Base-by-base conservation (phyloP, 2,797 vertebrate species). In the Chrysocyon brachyurus region DNA sequence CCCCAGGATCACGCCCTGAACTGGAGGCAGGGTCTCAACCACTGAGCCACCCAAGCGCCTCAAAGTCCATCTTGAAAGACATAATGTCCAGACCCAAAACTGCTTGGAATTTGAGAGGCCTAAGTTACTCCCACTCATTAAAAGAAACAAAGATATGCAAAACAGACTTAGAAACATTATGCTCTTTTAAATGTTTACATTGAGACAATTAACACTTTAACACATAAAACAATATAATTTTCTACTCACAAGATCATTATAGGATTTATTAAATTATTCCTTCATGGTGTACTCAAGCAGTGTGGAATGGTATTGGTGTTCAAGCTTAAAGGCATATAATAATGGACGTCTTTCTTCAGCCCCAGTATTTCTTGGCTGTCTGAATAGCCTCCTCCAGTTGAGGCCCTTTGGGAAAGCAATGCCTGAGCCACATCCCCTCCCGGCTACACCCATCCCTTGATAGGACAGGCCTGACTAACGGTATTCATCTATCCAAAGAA, bases 131-230 rank as follows among this genome's bases (percentile, higher is more conserved):
- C 31, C 56, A 54, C 9, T 78, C 87, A 66, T 33, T 64, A 40
- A 88, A 91, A 79, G 28, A 91, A 78, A 84, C 12, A n/a, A 88
- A 85, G 56, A 56, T 12, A 61, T 24, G 40, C 10, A 49, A 89
- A 89, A 85, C 9, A 73, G 36, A 66, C 8, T 5, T 40, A 66
- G 33, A 90, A 89, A 81, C 87, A 85, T 21, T 9, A 16, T 85
- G 46, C n/a, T 56, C 79, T 33, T 89, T 96, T 92, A 72, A 91
- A 85, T 94, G 64, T 66, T 91, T 73, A 56, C 52, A 22, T 49
- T 6, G 17, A 59, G 33, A 22, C 21, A 40, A 64, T 59, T 68
- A 84, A 63, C 52, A 89, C 28, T 79, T 90, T 33, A 87, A 87
- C 46, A 92, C 22, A 15, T 68, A 73, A 59, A 75, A 61, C 12